Conservation (phyloP, 1,140 invertebrate species). For the Drosophila pseudoobscura region DNA sequence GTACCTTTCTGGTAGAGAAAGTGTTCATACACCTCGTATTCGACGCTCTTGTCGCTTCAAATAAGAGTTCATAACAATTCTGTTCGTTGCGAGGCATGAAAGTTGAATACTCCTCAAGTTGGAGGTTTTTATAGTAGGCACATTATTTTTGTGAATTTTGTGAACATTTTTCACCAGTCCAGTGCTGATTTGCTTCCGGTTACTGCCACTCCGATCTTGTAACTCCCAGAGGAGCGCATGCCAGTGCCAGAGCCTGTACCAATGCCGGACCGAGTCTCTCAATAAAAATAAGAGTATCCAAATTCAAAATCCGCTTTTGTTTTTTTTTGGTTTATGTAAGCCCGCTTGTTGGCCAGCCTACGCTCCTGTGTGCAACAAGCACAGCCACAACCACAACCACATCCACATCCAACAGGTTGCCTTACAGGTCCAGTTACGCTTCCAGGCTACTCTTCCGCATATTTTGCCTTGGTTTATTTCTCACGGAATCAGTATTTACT, state of each 20-base stretch:
- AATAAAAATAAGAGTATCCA: conserved; percentile 30
- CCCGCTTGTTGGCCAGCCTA: conserved; percentile 44
- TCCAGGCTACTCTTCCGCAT: conserved; percentile 78
- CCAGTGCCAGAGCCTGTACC: conserved; percentile 6
- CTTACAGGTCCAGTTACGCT: conserved; percentile 58
- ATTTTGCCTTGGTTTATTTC: conserved; percentile 46
- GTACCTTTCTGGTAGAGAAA: too few species aligned
- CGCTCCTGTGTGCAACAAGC: conserved; percentile 55
- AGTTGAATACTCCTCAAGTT: too few species aligned
- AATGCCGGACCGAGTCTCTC: neutral
- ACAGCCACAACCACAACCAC: conserved; percentile 48
- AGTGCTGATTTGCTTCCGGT: conserved; percentile 59
- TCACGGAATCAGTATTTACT: conserved; percentile 34
- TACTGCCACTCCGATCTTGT: conserved; percentile 16
- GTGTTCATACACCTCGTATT: too few species aligned
- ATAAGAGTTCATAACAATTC: too few species aligned
- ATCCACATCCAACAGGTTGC: conserved; percentile 62
- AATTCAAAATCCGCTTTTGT: conserved; percentile 38
- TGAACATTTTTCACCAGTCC: too few species aligned
- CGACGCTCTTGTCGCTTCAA: too few species aligned
- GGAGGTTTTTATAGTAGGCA: too few species aligned
- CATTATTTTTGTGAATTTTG: too few species aligned
- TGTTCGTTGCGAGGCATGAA: too few species aligned
- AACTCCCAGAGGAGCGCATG: neutral
- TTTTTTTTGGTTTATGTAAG: conserved; percentile 72